Conservation (phyloP, 2,113 vertebrate species). For the Neotoma lepida region DNA sequence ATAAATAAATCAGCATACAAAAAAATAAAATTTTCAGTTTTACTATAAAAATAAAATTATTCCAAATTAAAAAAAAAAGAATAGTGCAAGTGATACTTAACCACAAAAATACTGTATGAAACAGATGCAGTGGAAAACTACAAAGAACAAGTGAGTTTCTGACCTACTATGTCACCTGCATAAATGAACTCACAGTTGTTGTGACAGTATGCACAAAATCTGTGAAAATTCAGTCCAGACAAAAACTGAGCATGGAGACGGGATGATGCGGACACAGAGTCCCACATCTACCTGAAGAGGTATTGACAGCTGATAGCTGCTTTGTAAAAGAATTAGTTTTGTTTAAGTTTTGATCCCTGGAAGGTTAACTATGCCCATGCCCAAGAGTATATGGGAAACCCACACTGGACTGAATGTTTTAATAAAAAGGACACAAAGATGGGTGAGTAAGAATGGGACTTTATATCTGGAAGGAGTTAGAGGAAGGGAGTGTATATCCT, state of each 20-base stretch:
- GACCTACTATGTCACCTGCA: neutral
- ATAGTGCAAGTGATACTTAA: neutral
- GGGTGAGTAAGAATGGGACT: neutral
- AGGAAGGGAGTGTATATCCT: fast-evolving
- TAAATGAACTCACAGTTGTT: neutral
- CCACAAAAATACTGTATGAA: neutral
- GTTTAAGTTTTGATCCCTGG: neutral
- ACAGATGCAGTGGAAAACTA: too few relatives aligned
- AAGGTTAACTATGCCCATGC: too few relatives aligned
- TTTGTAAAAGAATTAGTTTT: neutral
- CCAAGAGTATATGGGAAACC: neutral
- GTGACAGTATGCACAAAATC: neutral
- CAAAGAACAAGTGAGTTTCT: neutral
- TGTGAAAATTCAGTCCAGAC: neutral
- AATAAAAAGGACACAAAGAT: neutral
- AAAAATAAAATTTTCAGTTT: too few relatives aligned
- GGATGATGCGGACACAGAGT: neutral
- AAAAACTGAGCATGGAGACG: neutral
- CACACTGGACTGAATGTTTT: neutral
- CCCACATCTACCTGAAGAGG: neutral
- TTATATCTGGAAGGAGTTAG: neutral
- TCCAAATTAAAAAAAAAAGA: too few relatives aligned
- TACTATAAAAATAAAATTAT: too few relatives aligned
- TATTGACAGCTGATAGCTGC: neutral
- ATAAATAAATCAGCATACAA: too few relatives aligned